Evolutionary conservation across 2,113 vertebrate genomes (phyloP).

Genomic region (Carettochelys insculpta): DNA sequence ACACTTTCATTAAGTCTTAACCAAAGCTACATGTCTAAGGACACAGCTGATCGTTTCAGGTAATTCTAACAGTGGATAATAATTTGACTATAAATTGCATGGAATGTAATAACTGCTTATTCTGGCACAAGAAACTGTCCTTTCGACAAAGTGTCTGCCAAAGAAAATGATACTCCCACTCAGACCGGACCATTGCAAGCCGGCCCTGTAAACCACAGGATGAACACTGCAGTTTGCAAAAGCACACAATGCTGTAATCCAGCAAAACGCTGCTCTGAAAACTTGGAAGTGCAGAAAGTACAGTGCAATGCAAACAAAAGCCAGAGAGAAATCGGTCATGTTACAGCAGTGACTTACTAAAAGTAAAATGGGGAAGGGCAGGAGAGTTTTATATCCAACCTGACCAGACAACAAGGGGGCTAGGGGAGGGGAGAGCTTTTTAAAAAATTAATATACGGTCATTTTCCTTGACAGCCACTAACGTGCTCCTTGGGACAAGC

Average conservation of each 20-base stretch:
- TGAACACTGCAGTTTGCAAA: slow-evolving; percentile 59
- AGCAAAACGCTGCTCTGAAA: slow-evolving; percentile 44
- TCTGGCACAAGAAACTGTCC: slow-evolving; percentile 75
- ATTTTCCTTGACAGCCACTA: background rate
- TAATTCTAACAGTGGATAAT: slow-evolving; percentile 83
- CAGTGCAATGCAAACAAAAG: slow-evolving; percentile 10
- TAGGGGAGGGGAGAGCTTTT: background rate
- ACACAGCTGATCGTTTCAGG: slow-evolving; percentile 80
- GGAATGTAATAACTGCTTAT: slow-evolving; percentile 82
- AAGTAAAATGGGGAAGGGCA: slow-evolving; percentile 41
- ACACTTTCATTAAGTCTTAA: slow-evolving; percentile 62
- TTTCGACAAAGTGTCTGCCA: slow-evolving; percentile 82
- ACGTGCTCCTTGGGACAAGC: background rate
- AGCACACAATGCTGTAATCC: slow-evolving; percentile 50
- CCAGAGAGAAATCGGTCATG: background rate
- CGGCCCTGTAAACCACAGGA: slow-evolving; percentile 74
- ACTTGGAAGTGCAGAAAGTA: background rate
- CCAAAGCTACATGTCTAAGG: slow-evolving; percentile 66
- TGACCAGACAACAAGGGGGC: slow-evolving; percentile 27
- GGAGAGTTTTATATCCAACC: background rate
- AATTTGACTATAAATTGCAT: slow-evolving; percentile 80
- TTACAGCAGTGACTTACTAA: background rate
- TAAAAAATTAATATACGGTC: too few relatives aligned
- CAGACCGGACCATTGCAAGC: slow-evolving; percentile 72
- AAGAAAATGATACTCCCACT: slow-evolving; percentile 79